Conservation (phyloP, 2,113 vertebrate species). For the Pantherophis guttatus region DNA sequence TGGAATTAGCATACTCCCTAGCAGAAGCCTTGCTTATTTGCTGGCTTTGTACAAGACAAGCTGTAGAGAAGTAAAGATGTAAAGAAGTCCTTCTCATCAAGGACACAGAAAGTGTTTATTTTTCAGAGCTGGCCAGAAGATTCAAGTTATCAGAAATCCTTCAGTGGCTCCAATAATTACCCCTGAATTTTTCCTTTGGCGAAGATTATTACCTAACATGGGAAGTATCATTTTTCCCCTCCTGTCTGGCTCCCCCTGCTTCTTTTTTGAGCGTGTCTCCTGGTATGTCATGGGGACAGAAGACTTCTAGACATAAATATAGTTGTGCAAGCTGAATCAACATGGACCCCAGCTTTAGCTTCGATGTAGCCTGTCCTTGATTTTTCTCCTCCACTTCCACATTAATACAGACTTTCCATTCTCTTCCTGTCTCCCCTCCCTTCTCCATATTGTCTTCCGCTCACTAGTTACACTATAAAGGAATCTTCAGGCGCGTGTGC, state of each 20-base stretch:
- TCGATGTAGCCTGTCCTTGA: constrained; percentile 65
- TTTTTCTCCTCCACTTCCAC: constrained; percentile 68
- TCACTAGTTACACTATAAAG: constrained; percentile 68
- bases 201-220: background rate
- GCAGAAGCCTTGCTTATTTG: background rate
- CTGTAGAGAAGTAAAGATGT: background rate
- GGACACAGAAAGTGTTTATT: background rate
- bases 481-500: constrained; percentile 74
- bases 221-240: background rate
- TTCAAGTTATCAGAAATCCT: background rate
- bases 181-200: background rate
- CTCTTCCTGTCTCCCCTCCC: constrained; percentile 46
- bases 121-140: background rate
- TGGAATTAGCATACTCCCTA: background rate
- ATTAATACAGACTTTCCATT: constrained; percentile 58
- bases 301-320: background rate
- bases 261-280: background rate
- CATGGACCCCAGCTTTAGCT: constrained; percentile 63
- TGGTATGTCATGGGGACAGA: background rate
- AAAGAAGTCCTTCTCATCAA: background rate
- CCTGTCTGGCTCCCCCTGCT: background rate
- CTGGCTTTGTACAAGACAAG: background rate
- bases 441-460: constrained; percentile 63
- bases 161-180: background rate
- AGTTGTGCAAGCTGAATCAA: constrained; percentile 56